A percentile compares a stretch with the other conserved stretches of the same genome.
Conservation (phyloP, 2,113 vertebrate species). For the Hiodon alosoides region DNA sequence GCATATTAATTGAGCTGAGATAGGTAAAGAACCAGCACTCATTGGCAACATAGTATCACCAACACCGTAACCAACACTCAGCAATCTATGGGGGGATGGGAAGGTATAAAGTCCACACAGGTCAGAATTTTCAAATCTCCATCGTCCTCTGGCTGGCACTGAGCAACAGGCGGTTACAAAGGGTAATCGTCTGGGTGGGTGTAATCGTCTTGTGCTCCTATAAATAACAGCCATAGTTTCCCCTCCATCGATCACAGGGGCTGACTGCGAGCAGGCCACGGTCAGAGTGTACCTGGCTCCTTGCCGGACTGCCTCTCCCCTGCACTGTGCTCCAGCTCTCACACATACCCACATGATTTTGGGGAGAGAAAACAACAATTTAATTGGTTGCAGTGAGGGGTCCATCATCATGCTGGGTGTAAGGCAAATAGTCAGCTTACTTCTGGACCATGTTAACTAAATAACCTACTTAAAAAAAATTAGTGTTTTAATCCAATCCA, state of each 20-base stretch:
- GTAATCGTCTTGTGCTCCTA: slow-evolving; percentile 57
- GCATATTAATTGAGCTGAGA: too few relatives aligned
- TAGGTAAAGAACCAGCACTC: too few relatives aligned
- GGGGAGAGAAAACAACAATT: slow-evolving; percentile 47
- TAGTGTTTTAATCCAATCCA: background rate
- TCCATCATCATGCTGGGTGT: slow-evolving; percentile 43
- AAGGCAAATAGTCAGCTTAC: slow-evolving; percentile 31
- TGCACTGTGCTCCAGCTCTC: slow-evolving; percentile 55
- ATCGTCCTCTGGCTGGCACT: slow-evolving; percentile 48
- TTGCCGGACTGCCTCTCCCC: slow-evolving; percentile 47
- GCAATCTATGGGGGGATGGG: background rate
- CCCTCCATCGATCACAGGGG: slow-evolving; percentile 57
- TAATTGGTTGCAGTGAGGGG: slow-evolving; percentile 64
- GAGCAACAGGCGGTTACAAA: slow-evolving; percentile 55
- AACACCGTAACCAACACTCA: background rate
- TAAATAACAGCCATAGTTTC: slow-evolving; percentile 61
- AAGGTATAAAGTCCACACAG: slow-evolving; percentile 2
- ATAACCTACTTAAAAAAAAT: slow-evolving; percentile 36
- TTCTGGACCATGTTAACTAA: slow-evolving; percentile 60
- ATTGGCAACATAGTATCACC: too few relatives aligned
- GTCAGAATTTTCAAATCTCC: slow-evolving; percentile 41
- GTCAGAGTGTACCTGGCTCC: slow-evolving; percentile 46
- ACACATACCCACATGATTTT: slow-evolving; percentile 38
- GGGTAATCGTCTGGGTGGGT: slow-evolving; percentile 58
- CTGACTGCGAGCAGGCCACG: slow-evolving; percentile 12